Base-by-base conservation (phyloP, 92 coral and sea anemone genomes). In the Diadumene lineata region DNA sequence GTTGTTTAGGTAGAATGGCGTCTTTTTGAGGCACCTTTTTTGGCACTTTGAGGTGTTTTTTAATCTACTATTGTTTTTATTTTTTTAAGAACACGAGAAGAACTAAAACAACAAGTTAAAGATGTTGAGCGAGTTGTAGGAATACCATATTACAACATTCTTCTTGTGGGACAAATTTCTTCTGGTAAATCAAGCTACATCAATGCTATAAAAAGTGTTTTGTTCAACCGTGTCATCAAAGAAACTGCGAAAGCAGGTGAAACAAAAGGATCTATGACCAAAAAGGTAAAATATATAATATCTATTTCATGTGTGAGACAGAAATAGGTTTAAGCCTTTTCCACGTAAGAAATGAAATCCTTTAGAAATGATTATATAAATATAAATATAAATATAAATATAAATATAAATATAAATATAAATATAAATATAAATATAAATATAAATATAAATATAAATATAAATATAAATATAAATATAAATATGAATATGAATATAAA, bases 151-250 rank as follows among this genome's bases (percentile, higher is more conserved):
- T 53, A 16, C n/a, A 53, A 53, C 60, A 73, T 73, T 66, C 19
- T 73, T 17, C 48, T 73, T 26, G 79, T 73, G 21, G 79, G 79
- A 1, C 71, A 73, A 73, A 56, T 73, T 24, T 69, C 69, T 6
- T 63, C 79, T 26, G 79, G 79, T 4, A 73, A 73, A 23, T 73
- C 79, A 7, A 73, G 79, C 60, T 55, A 53, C 70, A 27, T 73
- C 50, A 73, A 73, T 23, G 34, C 69, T 30, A 27, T 73, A 19
- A 19, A 73, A 8, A 16, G 22, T 53, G 60, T 53, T 9, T 8
- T 53, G 25, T 8, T 8, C n/a, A 23, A 53, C n/a, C 3, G 25
- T 53, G 25, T 53, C n/a, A 16, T 16, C 25, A 16, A 16, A 16
- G 60, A 16, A 8, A 53, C 22, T 16, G 60, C 60, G 4, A 22